phyloP scores from a whole-genome alignment of 2,113 vertebrate genomes.

The Brevimyrus niger region DNA sequence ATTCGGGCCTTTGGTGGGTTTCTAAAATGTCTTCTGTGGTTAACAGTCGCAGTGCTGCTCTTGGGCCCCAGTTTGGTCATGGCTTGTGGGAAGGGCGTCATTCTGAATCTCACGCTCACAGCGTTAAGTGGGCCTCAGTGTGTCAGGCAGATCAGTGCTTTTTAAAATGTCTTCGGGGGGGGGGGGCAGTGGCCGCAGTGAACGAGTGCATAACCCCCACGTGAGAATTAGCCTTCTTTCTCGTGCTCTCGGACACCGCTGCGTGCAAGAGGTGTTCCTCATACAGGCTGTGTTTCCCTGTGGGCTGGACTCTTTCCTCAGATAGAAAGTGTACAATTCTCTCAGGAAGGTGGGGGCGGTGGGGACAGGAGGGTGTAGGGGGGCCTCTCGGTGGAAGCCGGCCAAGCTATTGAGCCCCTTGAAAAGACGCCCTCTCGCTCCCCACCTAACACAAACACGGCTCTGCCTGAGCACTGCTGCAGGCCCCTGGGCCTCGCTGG shows the following conservation, averaged over 20 bases:
- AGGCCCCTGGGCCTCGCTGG: slow-evolving; percentile 27
- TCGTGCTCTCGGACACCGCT: slow-evolving; percentile 24
- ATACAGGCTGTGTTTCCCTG: slow-evolving; percentile 51
- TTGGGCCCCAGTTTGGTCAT: neutral
- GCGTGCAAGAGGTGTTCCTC: slow-evolving; percentile 36
- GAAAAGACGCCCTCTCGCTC: neutral
- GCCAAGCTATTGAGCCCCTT: slow-evolving; percentile 31
- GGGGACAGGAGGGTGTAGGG: slow-evolving; percentile 38
- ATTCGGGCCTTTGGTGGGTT: slow-evolving; percentile 85
- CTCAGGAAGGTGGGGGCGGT: slow-evolving; percentile 58
- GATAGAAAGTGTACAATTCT: slow-evolving; percentile 70
- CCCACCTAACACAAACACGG: slow-evolving; percentile 51
- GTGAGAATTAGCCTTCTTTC: neutral
- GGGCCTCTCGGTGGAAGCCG: slow-evolving; percentile 45
- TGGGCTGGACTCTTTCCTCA: slow-evolving; percentile 68
- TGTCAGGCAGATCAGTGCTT: neutral
- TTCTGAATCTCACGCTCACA: neutral
- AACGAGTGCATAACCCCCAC: neutral
- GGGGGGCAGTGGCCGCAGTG: neutral
- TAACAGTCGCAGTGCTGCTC: neutral
- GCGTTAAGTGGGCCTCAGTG: neutral
- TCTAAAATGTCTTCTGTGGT: neutral
- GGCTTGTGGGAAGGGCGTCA: neutral
- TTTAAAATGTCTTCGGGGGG: neutral
- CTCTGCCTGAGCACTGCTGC: slow-evolving; percentile 32